phyloP scores from a whole-genome alignment of 2,797 vertebrate species.

The Trematomus bernacchii region DNA sequence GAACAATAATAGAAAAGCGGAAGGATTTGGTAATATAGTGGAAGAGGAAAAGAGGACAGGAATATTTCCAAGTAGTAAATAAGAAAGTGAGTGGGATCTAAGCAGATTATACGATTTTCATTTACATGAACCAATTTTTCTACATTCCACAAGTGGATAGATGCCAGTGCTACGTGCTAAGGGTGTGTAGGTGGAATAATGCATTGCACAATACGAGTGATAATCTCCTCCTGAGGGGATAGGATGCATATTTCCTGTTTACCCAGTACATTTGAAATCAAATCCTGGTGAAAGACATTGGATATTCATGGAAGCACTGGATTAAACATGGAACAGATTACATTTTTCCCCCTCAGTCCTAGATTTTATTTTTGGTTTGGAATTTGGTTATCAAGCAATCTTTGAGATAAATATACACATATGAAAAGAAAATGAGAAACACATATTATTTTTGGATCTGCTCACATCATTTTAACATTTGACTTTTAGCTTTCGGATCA shows the following conservation, averaged over 20 bases:
- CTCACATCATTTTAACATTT: conserved; percentile 25
- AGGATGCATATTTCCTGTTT: conserved; percentile 45
- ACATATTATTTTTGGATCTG: conserved; percentile 16
- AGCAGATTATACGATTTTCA: conserved; percentile 9
- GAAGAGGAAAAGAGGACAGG: not conserved
- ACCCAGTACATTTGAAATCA: conserved; percentile 22
- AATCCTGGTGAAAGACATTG: conserved; percentile 20
- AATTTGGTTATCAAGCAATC: conserved; percentile 16
- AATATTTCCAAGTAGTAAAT: conserved; percentile 14
- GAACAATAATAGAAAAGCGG: conserved; percentile 8
- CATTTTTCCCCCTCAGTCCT: not conserved
- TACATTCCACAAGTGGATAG: not conserved
- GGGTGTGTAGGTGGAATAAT: conserved; percentile 40
- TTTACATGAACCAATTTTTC: conserved; percentile 3
- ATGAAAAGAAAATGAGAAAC: conserved; percentile 28
- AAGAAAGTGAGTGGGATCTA: conserved; percentile 14
- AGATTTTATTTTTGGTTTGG: conserved; percentile 23
- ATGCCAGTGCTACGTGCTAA: not conserved
- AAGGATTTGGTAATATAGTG: conserved; percentile 13
- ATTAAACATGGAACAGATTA: conserved; percentile 28
- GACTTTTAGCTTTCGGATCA: conserved; percentile 35
- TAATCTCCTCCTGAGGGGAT: conserved; percentile 43
- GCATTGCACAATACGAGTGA: conserved; percentile 26
- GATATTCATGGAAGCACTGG: conserved; percentile 24
- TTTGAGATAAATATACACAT: not conserved